Evolutionary conservation across 2,797 vertebrate genomes (phyloP).

Genomic region (Oreortyx pictus): DNA sequence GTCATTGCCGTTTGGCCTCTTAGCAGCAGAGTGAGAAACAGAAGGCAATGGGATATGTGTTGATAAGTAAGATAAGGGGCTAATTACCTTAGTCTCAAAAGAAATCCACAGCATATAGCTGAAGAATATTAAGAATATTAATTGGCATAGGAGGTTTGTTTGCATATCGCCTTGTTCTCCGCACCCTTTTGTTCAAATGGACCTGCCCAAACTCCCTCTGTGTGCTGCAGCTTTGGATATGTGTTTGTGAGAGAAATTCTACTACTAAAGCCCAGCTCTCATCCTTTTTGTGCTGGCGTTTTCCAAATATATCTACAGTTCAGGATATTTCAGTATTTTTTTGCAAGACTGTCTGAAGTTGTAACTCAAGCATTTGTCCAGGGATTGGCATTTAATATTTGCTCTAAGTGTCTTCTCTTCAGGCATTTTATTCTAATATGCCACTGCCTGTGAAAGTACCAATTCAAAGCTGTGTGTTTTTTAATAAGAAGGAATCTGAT

Average conservation of each 20-base stretch:
- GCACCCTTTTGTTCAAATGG: neutral
- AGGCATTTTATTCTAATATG: conserved; percentile 26
- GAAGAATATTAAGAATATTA: conserved; percentile 17
- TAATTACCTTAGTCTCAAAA: neutral
- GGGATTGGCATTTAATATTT: conserved; percentile 15
- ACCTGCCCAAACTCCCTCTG: neutral
- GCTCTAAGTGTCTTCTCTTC: conserved; percentile 12
- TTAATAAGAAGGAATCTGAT: conserved; percentile 5
- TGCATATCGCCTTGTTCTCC: neutral
- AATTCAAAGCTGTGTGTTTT: conserved; percentile 31
- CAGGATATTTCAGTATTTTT: neutral
- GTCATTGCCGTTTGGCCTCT: neutral
- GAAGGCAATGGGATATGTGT: neutral
- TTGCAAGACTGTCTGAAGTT: neutral
- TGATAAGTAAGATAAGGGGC: neutral
- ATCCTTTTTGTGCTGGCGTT: neutral
- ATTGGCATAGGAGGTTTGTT: neutral
- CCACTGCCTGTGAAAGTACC: neutral
- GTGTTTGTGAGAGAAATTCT: neutral
- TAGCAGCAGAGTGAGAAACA: neutral
- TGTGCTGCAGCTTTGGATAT: neutral
- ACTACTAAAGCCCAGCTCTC: neutral
- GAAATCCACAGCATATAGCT: neutral
- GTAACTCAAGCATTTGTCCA: neutral
- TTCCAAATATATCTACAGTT: neutral